phyloP scores from a whole-genome alignment of 2,888 invertebrate species.

The Romanomermis culicivorax region DNA sequence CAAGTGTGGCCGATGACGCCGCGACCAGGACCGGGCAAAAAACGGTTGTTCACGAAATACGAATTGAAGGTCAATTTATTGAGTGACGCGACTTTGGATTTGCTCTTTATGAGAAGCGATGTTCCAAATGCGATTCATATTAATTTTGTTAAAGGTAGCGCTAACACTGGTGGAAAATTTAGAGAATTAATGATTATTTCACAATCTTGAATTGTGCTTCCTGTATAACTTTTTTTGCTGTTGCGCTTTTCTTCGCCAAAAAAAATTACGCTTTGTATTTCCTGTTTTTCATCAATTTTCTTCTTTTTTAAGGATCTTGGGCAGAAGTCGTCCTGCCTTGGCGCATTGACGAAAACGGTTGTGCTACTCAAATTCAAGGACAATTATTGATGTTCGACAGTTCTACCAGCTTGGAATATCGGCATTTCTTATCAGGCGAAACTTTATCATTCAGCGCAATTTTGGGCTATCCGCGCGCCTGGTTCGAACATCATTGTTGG shows the following conservation, averaged over 20 bases:
- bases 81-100: slow-evolving; percentile 78
- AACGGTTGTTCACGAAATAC: slow-evolving; percentile 67
- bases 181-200: too few relatives aligned
- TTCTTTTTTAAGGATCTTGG: slow-evolving; percentile 84
- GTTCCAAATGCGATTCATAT: slow-evolving; percentile 84
- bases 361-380: slow-evolving; percentile 68
- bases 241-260: too few relatives aligned
- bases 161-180: too few relatives aligned
- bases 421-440: slow-evolving; percentile 77
- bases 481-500: slow-evolving; percentile 96
- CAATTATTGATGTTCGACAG: slow-evolving; percentile 80
- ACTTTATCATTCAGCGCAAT: slow-evolving; percentile 71
- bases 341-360: slow-evolving; percentile 67
- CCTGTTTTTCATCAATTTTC: too few relatives aligned
- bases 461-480: slow-evolving; percentile 69
- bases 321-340: slow-evolving; percentile 87
- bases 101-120: slow-evolving; percentile 74
- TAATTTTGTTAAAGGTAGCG: slow-evolving; percentile 42
- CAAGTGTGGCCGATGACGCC: slow-evolving; percentile 6
- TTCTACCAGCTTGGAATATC: slow-evolving; percentile 76
- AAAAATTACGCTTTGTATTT: too few relatives aligned
- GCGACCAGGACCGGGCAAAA: slow-evolving; percentile 57
- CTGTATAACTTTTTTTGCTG: too few relatives aligned
- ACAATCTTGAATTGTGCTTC: too few relatives aligned
- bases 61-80: slow-evolving; percentile 72